Evolutionary conservation across 2,888 invertebrate species (phyloP).

Genomic region (Orthonevra nobilis): DNA sequence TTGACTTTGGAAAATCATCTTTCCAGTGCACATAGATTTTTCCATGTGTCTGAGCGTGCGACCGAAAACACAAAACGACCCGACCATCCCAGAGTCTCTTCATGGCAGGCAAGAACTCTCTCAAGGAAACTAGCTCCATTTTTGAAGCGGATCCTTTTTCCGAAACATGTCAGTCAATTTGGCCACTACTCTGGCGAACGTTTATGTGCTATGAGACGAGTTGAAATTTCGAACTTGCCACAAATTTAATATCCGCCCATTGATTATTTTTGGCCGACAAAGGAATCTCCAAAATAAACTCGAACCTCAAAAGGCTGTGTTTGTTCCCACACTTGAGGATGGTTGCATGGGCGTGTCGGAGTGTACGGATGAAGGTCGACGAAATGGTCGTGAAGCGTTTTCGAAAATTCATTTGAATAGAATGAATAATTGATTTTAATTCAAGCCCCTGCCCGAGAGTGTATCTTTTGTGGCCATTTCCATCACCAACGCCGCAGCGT

Average conservation of each 20-base stretch:
- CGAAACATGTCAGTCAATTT: slow-evolving; percentile 28
- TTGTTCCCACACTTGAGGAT: neutral
- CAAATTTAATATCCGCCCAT: slow-evolving; percentile 63
- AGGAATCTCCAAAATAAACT: slow-evolving; percentile 4
- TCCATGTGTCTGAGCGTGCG: slow-evolving; percentile 35
- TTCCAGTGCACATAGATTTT: slow-evolving; percentile 31
- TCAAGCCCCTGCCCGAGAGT: slow-evolving; percentile 16
- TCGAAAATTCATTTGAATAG: slow-evolving; percentile 62
- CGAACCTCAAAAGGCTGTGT: slow-evolving; percentile 19
- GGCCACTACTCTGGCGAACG: slow-evolving; percentile 10
- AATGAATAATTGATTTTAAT: slow-evolving; percentile 69
- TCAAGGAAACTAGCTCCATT: slow-evolving; percentile 24
- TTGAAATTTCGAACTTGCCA: slow-evolving; percentile 10
- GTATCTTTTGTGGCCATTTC: neutral
- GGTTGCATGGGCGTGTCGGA: too few relatives aligned
- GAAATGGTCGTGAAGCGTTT: slow-evolving; percentile 5
- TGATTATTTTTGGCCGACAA: slow-evolving; percentile 36
- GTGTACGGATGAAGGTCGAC: neutral
- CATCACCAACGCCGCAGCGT: neutral
- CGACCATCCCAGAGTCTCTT: neutral
- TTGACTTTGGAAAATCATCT: slow-evolving; percentile 33
- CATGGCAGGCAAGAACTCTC: neutral
- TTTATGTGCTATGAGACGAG: slow-evolving; percentile 43
- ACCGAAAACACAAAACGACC: slow-evolving; percentile 9
- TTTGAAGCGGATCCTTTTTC: neutral